These are phyloP conservation scores for Kryptopterus vitreolus DNA, from an alignment of 2,797 vertebrate species.

Conservation along the genomic window DNA sequence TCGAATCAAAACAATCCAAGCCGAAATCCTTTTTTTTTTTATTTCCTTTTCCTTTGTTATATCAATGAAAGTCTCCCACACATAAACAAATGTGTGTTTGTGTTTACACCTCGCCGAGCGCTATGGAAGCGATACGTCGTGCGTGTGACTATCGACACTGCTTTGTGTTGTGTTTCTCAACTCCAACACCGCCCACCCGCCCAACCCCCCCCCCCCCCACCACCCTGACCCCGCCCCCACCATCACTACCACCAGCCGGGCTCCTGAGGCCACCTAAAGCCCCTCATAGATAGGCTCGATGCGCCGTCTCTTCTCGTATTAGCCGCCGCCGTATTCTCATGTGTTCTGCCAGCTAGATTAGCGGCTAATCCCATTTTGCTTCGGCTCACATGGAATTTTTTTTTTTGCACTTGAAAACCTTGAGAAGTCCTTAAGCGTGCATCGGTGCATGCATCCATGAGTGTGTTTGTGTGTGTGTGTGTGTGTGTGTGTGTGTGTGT, in stretches of 20 bases:
- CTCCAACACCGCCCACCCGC: no score
- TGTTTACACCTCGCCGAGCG: conserved; percentile 28
- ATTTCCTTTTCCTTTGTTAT: neutral
- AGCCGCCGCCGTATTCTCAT: conserved; percentile 38
- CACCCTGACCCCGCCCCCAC: no score
- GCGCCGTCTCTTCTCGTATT: conserved; percentile 18
- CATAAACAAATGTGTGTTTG: conserved; percentile 26
- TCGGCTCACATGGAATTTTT: conserved; percentile 42
- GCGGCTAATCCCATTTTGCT: conserved; percentile 41
- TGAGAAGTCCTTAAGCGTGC: conserved; percentile 30
- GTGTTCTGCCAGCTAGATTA: conserved; percentile 43
- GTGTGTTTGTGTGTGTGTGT: conserved; percentile 11
- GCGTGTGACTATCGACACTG: conserved; percentile 49
- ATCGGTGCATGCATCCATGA: conserved; percentile 15
- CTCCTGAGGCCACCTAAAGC: conserved; percentile 35
- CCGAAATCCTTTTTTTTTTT: neutral
- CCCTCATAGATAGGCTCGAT: conserved; percentile 34
- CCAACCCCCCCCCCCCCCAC: no score
- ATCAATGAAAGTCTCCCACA: neutral
- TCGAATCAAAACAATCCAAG: no score
- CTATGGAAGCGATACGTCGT: conserved; percentile 45
- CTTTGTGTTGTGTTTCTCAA: conserved; percentile 40
- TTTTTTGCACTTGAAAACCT: conserved; percentile 35
- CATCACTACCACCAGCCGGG: no score
- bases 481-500: conserved; percentile 9